These are phyloP conservation scores for Caranx ignobilis DNA, from an alignment of 2,113 vertebrate genomes.

Conservation along the genomic window DNA sequence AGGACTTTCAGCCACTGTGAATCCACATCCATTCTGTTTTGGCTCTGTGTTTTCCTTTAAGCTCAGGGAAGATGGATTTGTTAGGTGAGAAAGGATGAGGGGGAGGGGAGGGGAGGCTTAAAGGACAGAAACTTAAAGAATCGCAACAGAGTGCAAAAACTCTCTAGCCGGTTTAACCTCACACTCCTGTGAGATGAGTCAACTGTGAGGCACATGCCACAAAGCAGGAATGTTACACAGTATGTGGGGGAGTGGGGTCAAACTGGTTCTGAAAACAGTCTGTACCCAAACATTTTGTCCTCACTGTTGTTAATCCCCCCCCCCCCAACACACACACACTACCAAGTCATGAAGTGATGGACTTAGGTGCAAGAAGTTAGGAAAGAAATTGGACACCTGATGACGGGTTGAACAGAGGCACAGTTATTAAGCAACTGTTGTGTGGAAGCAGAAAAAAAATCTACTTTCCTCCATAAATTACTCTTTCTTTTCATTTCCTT, in stretches of 20 bases:
- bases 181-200: slow-evolving; percentile 80
- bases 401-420: neutral
- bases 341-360: neutral
- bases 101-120: slow-evolving; percentile 39
- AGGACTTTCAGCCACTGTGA: slow-evolving; percentile 10
- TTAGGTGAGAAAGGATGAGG: slow-evolving; percentile 50
- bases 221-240: slow-evolving; percentile 72
- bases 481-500: neutral
- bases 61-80: slow-evolving; percentile 34
- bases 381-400: slow-evolving; percentile 8
- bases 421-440: slow-evolving; percentile 6
- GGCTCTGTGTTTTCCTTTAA: slow-evolving; percentile 19
- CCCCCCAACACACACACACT: too few relatives aligned
- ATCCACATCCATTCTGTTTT: slow-evolving; percentile 41
- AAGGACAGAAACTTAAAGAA: slow-evolving; percentile 56
- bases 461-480: neutral
- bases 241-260: slow-evolving; percentile 33
- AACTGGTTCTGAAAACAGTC: slow-evolving; percentile 61
- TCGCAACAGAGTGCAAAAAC: slow-evolving; percentile 70
- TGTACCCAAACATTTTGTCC: slow-evolving; percentile 77
- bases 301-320: slow-evolving; percentile 41
- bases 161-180: slow-evolving; percentile 72
- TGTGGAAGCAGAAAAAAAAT: neutral
- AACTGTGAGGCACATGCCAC: slow-evolving; percentile 72
- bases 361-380: neutral